A percentile compares a stretch with the other conserved stretches of the same genome.
phyloP scores from a whole-genome alignment of 1,140 invertebrate species.

The Paraescarpia echinospica region DNA sequence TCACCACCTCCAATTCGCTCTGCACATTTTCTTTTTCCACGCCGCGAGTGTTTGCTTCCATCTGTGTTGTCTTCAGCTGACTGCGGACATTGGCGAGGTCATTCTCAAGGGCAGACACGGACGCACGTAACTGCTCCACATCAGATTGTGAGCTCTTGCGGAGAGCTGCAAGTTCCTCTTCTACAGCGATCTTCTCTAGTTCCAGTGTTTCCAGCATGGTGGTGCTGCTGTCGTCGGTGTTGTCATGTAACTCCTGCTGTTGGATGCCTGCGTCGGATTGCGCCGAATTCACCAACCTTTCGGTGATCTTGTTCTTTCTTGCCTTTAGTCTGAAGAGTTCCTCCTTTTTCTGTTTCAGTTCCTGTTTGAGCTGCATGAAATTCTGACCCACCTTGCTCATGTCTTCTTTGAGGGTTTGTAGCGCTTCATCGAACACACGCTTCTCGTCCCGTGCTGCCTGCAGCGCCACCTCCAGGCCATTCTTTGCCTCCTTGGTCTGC shows the following conservation, averaged over 20 bases:
- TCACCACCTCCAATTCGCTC: conserved; percentile 44
- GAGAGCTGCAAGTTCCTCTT: conserved; percentile 33
- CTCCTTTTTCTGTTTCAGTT: conserved; percentile 48
- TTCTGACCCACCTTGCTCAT: conserved; percentile 57
- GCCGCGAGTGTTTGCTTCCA: conserved; percentile 47
- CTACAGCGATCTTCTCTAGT: conserved; percentile 35
- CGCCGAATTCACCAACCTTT: conserved; percentile 3
- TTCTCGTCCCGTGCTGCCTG: conserved; percentile 58
- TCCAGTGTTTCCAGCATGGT: conserved; percentile 39
- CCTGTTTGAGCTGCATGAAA: conserved; percentile 59
- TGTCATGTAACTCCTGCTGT: conserved; percentile 24
- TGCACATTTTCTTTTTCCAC: conserved; percentile 47
- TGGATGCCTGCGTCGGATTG: conserved; percentile 20
- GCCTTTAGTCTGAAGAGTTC: conserved; percentile 34
- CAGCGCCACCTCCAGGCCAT: conserved; percentile 44
- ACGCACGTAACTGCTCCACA: conserved; percentile 34
- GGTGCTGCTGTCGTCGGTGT: conserved; percentile 28
- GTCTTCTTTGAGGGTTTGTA: conserved; percentile 54
- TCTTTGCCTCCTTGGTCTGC: conserved; percentile 11
- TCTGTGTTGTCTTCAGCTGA: conserved; percentile 46
- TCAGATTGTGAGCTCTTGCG: conserved; percentile 30
- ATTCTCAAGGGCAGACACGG: conserved; percentile 32
- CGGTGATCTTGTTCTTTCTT: background rate
- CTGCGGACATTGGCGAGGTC: conserved; percentile 37
- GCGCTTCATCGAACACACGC: conserved; percentile 51